Evolutionary conservation across 2,113 vertebrate genomes (phyloP).

Genomic region (Cyprinodon variegatus): DNA sequence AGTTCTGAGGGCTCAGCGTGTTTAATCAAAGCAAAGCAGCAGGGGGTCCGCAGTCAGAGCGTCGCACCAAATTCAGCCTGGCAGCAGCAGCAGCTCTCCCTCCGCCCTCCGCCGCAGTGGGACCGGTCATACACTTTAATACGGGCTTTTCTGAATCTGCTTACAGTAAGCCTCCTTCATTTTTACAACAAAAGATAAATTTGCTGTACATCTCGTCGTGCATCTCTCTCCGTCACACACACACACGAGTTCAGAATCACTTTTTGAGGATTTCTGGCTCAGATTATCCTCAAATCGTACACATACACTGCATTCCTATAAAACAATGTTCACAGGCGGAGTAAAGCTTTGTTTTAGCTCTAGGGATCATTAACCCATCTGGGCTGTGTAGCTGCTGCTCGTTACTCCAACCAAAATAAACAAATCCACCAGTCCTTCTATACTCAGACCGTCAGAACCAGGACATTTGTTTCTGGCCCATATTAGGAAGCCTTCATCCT

Average conservation of each 20-base stretch:
- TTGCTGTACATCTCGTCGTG: constrained; percentile 9
- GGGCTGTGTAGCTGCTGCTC: not conserved
- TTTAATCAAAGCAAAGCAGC: constrained; percentile 62
- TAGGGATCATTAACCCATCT: not conserved
- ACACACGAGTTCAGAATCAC: constrained; percentile 5
- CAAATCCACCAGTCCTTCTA: not conserved
- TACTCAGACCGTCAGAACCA: too few relatives aligned
- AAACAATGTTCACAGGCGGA: not conserved
- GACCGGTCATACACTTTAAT: constrained; percentile 51
- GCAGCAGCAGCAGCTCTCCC: constrained; percentile 8
- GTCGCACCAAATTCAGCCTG: constrained; percentile 5
- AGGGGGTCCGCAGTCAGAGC: constrained; percentile 17
- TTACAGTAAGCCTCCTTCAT: constrained; percentile 65
- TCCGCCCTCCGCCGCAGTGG: constrained; percentile 8
- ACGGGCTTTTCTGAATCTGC: constrained; percentile 68
- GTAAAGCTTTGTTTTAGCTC: not conserved
- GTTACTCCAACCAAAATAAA: not conserved
- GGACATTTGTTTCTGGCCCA: too few relatives aligned
- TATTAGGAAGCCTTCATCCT: too few relatives aligned
- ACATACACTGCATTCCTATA: not conserved
- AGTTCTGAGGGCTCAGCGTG: constrained; percentile 3
- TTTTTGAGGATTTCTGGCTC: constrained; percentile 26
- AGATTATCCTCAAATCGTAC: constrained; percentile 24
- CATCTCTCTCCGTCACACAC: not conserved
- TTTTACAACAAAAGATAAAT: constrained; percentile 46